A percentile compares a stretch with the other conserved stretches of the same genome.
Conservation (phyloP, 2,888 invertebrate genomes). For the Eurytoma californica region DNA sequence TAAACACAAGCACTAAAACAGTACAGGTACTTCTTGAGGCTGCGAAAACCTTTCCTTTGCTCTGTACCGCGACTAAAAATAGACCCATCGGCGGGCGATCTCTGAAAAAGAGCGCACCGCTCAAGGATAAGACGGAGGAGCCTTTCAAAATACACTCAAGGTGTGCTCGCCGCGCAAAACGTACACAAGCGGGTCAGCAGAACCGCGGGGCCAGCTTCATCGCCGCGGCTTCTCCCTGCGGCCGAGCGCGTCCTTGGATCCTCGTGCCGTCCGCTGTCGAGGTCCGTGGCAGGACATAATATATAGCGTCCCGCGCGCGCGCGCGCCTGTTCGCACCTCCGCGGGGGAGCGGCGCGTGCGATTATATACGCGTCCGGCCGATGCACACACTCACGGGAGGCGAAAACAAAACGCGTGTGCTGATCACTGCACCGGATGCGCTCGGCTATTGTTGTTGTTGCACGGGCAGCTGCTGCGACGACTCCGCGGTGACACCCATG, state of each 20-base stretch:
- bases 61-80: no score
- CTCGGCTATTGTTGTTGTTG: no score
- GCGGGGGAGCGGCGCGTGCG: neutral
- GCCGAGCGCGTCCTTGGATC: slow-evolving; percentile 19
- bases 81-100: neutral
- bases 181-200: slow-evolving; percentile 1
- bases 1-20: no score
- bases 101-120: neutral
- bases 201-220: slow-evolving; percentile 30
- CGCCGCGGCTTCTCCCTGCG: slow-evolving; percentile 19
- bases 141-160: neutral
- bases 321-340: no score
- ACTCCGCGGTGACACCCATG: no score
- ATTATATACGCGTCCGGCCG: neutral
- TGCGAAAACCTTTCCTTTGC: no score
- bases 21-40: no score
- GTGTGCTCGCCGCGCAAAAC: neutral
- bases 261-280: no score
- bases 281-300: slow-evolving; percentile 1
- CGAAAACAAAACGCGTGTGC: neutral
- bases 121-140: slow-evolving; percentile 4
- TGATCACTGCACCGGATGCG: neutral
- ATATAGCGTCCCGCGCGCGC: no score
- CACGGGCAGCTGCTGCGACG: no score
- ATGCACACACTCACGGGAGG: neutral